Evolutionary conservation across 2,888 invertebrate genomes (phyloP).

Genomic region (Rosalia funebris): DNA sequence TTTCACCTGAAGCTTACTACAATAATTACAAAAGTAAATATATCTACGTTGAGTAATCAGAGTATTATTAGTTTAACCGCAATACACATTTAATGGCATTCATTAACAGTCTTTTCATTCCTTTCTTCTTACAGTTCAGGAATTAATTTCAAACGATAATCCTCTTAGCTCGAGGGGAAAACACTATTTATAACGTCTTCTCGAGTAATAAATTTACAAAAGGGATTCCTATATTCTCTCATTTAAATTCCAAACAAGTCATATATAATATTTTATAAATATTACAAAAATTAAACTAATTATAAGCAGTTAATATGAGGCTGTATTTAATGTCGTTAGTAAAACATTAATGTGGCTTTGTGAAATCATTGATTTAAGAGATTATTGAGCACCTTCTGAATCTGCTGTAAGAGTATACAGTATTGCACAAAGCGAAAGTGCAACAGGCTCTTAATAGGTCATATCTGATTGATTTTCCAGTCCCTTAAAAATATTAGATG

Average conservation of each 20-base stretch:
- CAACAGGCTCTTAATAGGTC: no score
- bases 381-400: no score
- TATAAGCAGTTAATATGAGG: no score
- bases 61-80: slow-evolving; percentile 6
- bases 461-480: no score
- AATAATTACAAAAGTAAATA: neutral
- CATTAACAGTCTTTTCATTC: no score
- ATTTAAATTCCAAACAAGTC: neutral
- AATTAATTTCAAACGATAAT: neutral
- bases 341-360: no score
- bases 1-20: neutral
- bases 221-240: neutral
- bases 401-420: no score
- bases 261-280: neutral
- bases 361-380: no score
- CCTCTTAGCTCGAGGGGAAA: neutral
- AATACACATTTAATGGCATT: neutral
- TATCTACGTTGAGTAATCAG: neutral
- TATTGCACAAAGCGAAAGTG: no score
- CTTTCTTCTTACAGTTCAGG: neutral
- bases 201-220: neutral
- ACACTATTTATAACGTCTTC: neutral
- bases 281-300: no score
- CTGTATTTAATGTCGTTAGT: no score
- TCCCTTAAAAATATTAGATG: no score